Base-by-base conservation (phyloP, 2,113 vertebrate genomes). In the Symphodus melops region DNA sequence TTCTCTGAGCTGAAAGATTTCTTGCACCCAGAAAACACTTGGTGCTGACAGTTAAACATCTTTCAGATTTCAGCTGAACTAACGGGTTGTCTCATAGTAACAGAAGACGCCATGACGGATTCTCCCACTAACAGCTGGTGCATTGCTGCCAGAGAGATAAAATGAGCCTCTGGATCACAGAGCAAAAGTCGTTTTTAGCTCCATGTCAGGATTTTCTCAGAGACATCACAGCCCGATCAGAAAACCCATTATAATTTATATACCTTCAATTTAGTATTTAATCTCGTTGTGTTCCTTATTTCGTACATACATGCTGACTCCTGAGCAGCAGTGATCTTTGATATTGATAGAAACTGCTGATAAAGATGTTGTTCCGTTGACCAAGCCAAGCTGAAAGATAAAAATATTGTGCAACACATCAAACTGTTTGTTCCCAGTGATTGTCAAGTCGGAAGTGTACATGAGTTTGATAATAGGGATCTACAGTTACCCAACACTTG, bases 61-160 rank as follows among this genome's bases (percentile, higher is more conserved):
- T 61, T 65, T 69, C 79, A 59, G 25, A 56, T 60, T 83, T 83
- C 53, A 58, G 28, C 54, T 42, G 16, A 72, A 52, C 25, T 72
- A 55, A 79, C 51, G 1, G 51, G 51, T 14, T 72, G 74, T 88
- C 68, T 85, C 66, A 46, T 88, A 76, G 84, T 72, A 85, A 77
- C 77, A 82, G 84, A 68, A 36, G 59, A 19, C 51, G 56, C 57
- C 49, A 66, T 76, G 58, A 75, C 39, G 33, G 70, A 72, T 54
- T 19, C 46, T 68, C 21, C 58, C 23, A 54, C 36, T 67, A 65
- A 70, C 68, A 79, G 77, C 54, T 85, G 59, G 63, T 79, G 54
- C 19, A 28, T 33, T 62, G 25, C 12, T 44, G 42, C 52, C 19
- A 74, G 65, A 66, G 10, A 71, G 58, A 68, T 49, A 48, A 74